phyloP scores from a whole-genome alignment of 1,140 invertebrate species.

The Drosophila miranda region DNA sequence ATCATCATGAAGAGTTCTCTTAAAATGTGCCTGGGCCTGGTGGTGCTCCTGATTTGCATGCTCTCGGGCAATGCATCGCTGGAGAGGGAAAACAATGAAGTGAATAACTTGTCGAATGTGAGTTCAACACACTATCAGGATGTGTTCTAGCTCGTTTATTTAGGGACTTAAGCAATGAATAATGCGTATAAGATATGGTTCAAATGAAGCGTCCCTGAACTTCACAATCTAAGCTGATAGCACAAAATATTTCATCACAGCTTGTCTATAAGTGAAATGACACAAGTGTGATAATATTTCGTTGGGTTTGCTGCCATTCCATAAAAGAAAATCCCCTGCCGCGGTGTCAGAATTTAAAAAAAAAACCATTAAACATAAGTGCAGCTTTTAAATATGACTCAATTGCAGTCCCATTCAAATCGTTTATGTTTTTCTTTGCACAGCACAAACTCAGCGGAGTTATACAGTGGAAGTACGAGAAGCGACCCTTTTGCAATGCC shows the following conservation, averaged over 20 bases:
- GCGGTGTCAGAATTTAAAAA: background rate
- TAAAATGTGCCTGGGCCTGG: constrained; percentile 40
- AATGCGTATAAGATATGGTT: background rate
- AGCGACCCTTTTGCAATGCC: constrained; percentile 89
- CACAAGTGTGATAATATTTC: too few species aligned
- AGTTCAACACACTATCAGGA: constrained; percentile 20
- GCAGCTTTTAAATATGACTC: background rate
- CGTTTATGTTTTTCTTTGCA: background rate
- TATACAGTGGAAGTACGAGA: constrained; percentile 83
- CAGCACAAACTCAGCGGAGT: constrained; percentile 78
- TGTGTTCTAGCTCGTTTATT: too few species aligned
- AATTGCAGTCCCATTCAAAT: background rate
- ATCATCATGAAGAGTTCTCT: constrained; percentile 47
- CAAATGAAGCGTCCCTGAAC: too few species aligned
- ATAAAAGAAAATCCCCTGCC: too few species aligned
- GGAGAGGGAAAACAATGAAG: constrained; percentile 63
- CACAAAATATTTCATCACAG: too few species aligned
- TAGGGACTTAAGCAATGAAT: background rate
- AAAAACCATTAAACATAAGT: background rate
- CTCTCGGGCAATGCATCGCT: constrained; percentile 42
- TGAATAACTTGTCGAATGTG: constrained; percentile 60
- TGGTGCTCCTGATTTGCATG: constrained; percentile 32
- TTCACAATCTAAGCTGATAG: too few species aligned
- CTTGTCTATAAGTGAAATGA: too few species aligned
- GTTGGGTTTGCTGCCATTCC: too few species aligned